These are phyloP conservation scores for Silvanus unidentatus DNA, from an alignment of 2,888 invertebrate species.

Conservation along the genomic window DNA sequence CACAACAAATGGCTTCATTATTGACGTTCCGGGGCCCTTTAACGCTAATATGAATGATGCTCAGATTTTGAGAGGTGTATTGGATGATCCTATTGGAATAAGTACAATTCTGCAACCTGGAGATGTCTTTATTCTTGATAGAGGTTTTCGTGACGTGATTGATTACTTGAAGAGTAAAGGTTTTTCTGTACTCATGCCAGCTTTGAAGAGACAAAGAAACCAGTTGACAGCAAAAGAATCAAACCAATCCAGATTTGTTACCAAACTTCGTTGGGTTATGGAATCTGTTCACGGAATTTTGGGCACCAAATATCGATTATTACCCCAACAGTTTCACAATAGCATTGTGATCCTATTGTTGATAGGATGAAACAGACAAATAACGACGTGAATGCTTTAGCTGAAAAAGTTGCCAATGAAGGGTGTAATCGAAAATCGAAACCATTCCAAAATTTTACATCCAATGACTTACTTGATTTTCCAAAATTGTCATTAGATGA, in stretches of 20 bases:
- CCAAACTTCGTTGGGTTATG: slow-evolving; percentile 21
- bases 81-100: slow-evolving; percentile 10
- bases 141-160: neutral
- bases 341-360: neutral
- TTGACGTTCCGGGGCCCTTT: slow-evolving; percentile 19
- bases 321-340: neutral
- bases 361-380: neutral
- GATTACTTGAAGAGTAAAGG: too few relatives aligned
- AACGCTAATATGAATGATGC: slow-evolving; percentile 19
- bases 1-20: slow-evolving; percentile 19
- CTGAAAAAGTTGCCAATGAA: neutral
- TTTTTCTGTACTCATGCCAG: slow-evolving; percentile 22
- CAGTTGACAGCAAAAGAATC: slow-evolving; percentile 22
- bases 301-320: slow-evolving; percentile 4
- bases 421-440: neutral
- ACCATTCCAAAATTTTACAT: neutral
- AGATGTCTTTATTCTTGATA: slow-evolving; percentile 16
- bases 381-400: neutral
- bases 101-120: slow-evolving; percentile 14
- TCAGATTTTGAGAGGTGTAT: slow-evolving; percentile 7
- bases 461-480: slow-evolving; percentile 4
- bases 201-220: slow-evolving; percentile 25
- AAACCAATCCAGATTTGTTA: slow-evolving; percentile 22
- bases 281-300: slow-evolving; percentile 24
- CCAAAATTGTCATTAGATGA: slow-evolving; percentile 2